phyloP scores from a whole-genome alignment of 2,888 invertebrate species.

The Xestia xanthographa region DNA sequence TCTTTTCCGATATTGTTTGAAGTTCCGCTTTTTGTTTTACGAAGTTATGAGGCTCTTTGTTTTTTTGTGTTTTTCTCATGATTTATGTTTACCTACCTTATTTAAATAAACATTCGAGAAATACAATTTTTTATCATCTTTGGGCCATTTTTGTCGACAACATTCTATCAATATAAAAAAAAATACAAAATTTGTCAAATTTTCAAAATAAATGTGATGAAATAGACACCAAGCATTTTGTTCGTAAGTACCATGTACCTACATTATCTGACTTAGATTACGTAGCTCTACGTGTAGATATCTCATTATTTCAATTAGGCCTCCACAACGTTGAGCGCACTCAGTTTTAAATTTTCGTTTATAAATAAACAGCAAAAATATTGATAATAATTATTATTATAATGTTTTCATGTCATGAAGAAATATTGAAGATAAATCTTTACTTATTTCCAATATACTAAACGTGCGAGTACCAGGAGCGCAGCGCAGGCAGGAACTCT shows the following conservation, averaged over 20 bases:
- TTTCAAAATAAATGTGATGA: background rate
- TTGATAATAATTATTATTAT: no score
- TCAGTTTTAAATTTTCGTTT: background rate
- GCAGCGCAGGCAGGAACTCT: constrained; percentile 28
- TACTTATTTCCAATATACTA: background rate
- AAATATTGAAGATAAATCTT: background rate
- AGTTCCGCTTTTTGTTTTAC: constrained; percentile 11
- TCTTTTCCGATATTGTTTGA: constrained; percentile 35
- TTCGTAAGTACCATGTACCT: background rate
- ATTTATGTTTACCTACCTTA: background rate
- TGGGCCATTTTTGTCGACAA: background rate
- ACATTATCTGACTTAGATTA: background rate
- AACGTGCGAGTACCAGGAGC: constrained; percentile 24
- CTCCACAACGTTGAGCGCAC: background rate
- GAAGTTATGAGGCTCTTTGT: background rate
- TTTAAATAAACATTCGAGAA: background rate
- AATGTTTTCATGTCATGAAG: background rate
- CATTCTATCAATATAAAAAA: no score
- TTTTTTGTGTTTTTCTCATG: constrained; percentile 6
- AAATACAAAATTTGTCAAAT: no score
- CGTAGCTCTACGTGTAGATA: background rate
- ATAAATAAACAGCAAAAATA: background rate
- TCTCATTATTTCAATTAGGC: background rate
- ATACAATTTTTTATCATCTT: no score
- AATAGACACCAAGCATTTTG: background rate